Evolutionary conservation across 2,113 vertebrate genomes (phyloP).

Genomic region (Passerina amoena): DNA sequence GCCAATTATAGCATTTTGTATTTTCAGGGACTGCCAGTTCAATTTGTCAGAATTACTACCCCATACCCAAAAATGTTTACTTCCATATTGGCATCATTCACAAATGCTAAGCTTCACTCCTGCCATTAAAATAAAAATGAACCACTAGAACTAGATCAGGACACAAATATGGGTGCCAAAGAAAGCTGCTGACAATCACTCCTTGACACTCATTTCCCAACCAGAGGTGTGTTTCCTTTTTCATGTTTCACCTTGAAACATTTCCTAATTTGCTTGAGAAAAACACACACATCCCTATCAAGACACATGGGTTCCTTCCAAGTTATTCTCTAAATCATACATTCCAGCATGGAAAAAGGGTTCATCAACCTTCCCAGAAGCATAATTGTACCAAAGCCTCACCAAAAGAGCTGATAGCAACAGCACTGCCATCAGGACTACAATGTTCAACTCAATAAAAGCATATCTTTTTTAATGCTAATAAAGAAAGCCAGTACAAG

Average conservation of each 20-base stretch:
- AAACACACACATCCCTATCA: neutral
- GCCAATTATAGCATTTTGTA: neutral
- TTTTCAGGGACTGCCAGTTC: neutral
- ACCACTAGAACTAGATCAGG: neutral
- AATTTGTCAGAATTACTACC: neutral
- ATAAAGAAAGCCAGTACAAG: neutral
- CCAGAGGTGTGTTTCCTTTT: neutral
- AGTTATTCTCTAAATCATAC: neutral
- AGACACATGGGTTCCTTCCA: neutral
- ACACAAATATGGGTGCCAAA: neutral
- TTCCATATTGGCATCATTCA: neutral
- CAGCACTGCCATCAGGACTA: neutral
- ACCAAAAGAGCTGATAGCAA: neutral
- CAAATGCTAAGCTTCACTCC: neutral
- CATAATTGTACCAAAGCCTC: neutral
- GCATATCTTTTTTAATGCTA: neutral
- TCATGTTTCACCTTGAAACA: neutral
- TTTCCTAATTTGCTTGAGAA: neutral
- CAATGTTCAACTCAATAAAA: neutral
- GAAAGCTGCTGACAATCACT: neutral
- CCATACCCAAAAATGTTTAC: neutral
- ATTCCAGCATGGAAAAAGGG: neutral
- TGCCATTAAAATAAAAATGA: neutral
- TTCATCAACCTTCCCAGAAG: neutral
- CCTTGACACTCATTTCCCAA: neutral